These are phyloP conservation scores for Brachyopa scutellaris DNA, from an alignment of 2,888 invertebrate species.

Conservation along the genomic window DNA sequence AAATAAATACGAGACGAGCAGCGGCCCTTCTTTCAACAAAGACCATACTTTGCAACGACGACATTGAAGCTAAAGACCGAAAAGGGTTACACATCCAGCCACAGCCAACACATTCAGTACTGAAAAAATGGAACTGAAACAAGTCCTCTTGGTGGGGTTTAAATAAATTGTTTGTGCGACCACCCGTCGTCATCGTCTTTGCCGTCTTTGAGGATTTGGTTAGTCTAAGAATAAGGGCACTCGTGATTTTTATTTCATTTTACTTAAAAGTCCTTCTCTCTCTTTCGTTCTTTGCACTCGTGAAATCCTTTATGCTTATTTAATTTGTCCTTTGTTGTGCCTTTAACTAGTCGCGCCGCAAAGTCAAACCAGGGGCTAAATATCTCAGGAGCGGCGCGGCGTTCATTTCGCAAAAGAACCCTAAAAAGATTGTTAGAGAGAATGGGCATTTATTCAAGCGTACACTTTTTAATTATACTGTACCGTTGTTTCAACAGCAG, in stretches of 20 bases:
- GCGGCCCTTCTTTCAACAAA: conserved; percentile 29
- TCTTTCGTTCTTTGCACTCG: conserved; percentile 15
- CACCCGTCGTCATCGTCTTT: conserved; percentile 8
- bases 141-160: conserved; percentile 46
- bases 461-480: conserved; percentile 61
- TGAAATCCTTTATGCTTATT: conserved; percentile 49
- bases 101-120: not conserved
- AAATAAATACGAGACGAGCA: conserved; percentile 38
- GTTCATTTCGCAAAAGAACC: conserved; percentile 31
- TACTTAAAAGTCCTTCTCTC: conserved; percentile 31
- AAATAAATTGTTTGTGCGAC: conserved; percentile 53
- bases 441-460: conserved; percentile 40
- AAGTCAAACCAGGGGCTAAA: conserved; percentile 55
- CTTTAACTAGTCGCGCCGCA: conserved; percentile 45
- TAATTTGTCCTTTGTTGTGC: conserved; percentile 44
- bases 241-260: conserved; percentile 45
- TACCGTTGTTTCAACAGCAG: conserved; percentile 27
- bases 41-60: conserved; percentile 15
- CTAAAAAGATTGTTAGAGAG: conserved; percentile 41
- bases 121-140: conserved; percentile 33
- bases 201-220: conserved; percentile 50
- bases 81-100: conserved; percentile 32
- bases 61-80: conserved; percentile 38
- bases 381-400: conserved; percentile 18
- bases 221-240: conserved; percentile 44